Evolutionary conservation across 2,797 vertebrate species (phyloP).

Genomic region (Sternarchorhynchus goeldii): DNA sequence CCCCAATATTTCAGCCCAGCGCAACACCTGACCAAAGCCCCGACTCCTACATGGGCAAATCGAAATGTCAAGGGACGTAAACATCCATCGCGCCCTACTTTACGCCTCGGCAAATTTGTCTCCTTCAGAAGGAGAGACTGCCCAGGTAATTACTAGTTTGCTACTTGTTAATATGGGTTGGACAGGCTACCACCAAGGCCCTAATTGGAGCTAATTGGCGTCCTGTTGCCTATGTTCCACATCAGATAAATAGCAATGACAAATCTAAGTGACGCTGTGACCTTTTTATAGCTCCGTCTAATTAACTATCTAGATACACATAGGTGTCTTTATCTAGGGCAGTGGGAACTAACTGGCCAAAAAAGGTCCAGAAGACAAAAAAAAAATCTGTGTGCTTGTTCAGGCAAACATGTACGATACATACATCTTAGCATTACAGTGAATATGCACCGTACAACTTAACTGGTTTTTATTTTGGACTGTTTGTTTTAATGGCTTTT

Average conservation of each 20-base stretch:
- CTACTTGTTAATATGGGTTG: conserved; percentile 65
- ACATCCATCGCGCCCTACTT: conserved; percentile 48
- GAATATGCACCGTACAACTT: not conserved
- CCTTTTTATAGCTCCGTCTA: conserved; percentile 75
- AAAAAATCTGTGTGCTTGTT: too few relatives aligned
- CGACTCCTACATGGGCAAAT: conserved; percentile 50
- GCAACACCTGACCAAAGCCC: conserved; percentile 53
- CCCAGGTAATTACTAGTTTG: conserved; percentile 66
- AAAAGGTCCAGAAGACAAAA: conserved; percentile 2
- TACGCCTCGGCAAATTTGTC: conserved; percentile 44
- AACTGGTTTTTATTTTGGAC: conserved; percentile 2
- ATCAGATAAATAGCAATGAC: conserved; percentile 77
- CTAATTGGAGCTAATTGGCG: conserved; percentile 81
- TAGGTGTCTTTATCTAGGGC: conserved; percentile 64
- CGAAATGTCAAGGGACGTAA: conserved; percentile 64
- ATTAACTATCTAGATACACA: conserved; percentile 75
- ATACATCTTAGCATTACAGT: not conserved
- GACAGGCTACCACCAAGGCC: conserved; percentile 60
- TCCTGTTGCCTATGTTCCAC: conserved; percentile 69
- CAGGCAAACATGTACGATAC: not conserved
- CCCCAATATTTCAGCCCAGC: conserved; percentile 71
- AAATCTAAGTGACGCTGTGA: conserved; percentile 73
- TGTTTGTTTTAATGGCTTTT: not conserved
- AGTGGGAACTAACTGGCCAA: conserved; percentile 53
- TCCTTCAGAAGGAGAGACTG: conserved; percentile 55